Base-by-base conservation (phyloP, 1,140 invertebrate species). In the Atta colombica region DNA sequence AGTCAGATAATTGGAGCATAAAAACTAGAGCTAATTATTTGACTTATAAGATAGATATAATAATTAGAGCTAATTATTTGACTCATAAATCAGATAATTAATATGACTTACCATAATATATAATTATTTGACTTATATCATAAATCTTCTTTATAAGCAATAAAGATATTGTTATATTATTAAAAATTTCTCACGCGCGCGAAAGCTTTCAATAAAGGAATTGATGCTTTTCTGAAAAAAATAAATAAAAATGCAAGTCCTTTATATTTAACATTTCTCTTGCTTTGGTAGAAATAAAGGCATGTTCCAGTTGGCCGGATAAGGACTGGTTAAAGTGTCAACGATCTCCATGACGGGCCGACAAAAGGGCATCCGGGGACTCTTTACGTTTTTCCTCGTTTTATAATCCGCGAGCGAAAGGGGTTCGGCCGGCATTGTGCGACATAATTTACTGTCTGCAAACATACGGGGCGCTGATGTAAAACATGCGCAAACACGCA, bases 371-470 rank as follows among this genome's bases (percentile, higher is more conserved):
- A 89, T 82, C 68, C 86, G 65, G 39, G 21, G 16, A 10, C 1
- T 60, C 75, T 88, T 72, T 88, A 77, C 85, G 80, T 87, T 85
- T 85, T 85, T 60, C 75, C 39, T 86, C 65, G 71, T 87, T 82
- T 91, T 88, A 93, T 93, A 93, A 93, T 93, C 92, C 89, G 61
- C 65, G 66, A 74, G 28, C 1, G 82, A 88, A 91, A 90, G 78
- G 89, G 89, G 85, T 89, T 39, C 82, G 74, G 4, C 82, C 75
- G 91, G 92, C 89, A 95, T 95, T 95, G 95, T 95, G 87, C 91
- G 87, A 89, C 85, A 93, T 95, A 95, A 95, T 95, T 95, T 95
- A 95, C 92, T 95, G 94, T 95, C 94, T 95, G 94, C 94, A 95
- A 95, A 95, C 94, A 95, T 90, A 92, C 94, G 92, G 94, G 94